A percentile compares a stretch with the other conserved stretches of the same genome.
phyloP scores from a whole-genome alignment of 2,797 vertebrate genomes.

The Sebastes trivittatus region DNA sequence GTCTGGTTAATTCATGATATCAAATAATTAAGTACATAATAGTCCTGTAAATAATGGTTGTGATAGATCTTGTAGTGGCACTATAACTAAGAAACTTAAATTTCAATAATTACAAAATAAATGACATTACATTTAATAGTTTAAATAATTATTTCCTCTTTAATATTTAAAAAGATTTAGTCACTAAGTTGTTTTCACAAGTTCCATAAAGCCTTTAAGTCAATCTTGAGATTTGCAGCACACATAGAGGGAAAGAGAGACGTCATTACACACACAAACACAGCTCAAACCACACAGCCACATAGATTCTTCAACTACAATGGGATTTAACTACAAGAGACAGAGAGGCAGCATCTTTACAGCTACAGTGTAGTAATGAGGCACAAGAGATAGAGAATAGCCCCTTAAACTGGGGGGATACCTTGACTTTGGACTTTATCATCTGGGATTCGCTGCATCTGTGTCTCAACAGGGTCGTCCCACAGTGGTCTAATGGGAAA shows the following conservation, averaged over 20 bases:
- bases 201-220: conserved; percentile 68
- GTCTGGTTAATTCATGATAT: neutral
- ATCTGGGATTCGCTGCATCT: conserved; percentile 98
- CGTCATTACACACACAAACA: conserved; percentile 77
- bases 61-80: neutral
- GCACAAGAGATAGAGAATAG: conserved; percentile 90
- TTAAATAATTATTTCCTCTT: neutral
- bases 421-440: conserved; percentile 98
- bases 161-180: conserved; percentile 15
- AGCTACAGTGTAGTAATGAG: conserved; percentile 86
- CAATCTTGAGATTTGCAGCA: conserved; percentile 94
- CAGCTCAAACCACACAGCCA: conserved; percentile 81
- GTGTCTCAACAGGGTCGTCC: conserved; percentile 99
- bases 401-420: conserved; percentile 92
- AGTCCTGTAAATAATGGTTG: neutral
- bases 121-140: conserved; percentile 2
- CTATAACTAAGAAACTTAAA: neutral
- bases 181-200: conserved; percentile 39
- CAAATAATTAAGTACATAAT: neutral
- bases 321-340: conserved; percentile 81
- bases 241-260: conserved; percentile 79
- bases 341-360: conserved; percentile 84
- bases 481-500: conserved; percentile 97
- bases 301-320: conserved; percentile 76
- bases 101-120: neutral